Percentiles rank a stretch among this genome's conserved stretches.
Conservation (phyloP, 2,888 invertebrate genomes). For the Heliconius aoede region DNA sequence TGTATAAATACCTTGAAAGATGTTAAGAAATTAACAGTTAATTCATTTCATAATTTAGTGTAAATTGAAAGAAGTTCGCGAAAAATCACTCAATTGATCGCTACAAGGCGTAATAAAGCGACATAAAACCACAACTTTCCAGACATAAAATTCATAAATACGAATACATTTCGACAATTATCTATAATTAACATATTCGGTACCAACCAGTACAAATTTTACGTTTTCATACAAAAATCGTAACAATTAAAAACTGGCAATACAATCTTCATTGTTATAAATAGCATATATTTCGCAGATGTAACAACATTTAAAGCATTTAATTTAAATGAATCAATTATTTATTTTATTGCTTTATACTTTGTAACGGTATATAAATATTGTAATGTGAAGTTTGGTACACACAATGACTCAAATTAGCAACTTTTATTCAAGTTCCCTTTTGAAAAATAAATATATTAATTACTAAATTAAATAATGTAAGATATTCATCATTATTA, state of each 20-base stretch:
- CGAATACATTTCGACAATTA: conserved; percentile 24
- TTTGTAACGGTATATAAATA: conserved; percentile 41
- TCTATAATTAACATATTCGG: conserved; percentile 16
- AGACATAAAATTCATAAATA: conserved; percentile 25
- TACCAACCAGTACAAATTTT: conserved; percentile 26
- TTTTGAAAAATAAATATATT: conserved; percentile 1
- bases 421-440: neutral
- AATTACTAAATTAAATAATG: neutral
- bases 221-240: conserved; percentile 26
- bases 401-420: neutral
- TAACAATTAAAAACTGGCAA: conserved; percentile 32
- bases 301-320: conserved; percentile 42
- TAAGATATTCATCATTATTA: neutral
- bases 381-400: conserved; percentile 26
- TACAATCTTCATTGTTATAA: conserved; percentile 34
- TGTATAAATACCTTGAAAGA: neutral
- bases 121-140: conserved; percentile 19
- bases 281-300: conserved; percentile 41
- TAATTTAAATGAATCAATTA: conserved; percentile 35
- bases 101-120: neutral
- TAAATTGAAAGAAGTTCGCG: neutral
- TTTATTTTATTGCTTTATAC: conserved; percentile 42
- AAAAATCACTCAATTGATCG: neutral
- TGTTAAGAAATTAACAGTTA: neutral
- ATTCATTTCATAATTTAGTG: neutral